Evolutionary conservation across 2,888 invertebrate species (phyloP), one percentile per base, ranked within the genome.

Genomic region (Prosapia bicincta): DNA sequence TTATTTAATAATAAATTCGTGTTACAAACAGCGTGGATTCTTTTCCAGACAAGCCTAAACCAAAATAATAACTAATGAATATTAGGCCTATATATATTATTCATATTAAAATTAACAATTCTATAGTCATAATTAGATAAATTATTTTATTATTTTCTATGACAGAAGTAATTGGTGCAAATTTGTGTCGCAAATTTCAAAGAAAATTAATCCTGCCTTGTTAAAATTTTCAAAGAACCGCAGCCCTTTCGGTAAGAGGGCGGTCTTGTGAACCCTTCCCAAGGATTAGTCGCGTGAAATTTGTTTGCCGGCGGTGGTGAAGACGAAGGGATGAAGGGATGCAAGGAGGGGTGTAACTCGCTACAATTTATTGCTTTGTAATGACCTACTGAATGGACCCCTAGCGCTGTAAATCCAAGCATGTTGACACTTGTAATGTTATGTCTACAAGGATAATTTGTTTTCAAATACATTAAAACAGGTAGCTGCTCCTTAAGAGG

Each of bases 391-490:
- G 76, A 76, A 72, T 76, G 76, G 73, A 69, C 72, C 67, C 73
- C 73, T 66, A 24, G 26, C 67, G 69, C 73, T 26, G 73, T 76
- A 76, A 76, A 76, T 76, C 73, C 73, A 67, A 70, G 70, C 71
- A 25, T 73, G 76, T 72, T 76, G 76, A 76, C 76, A 76, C 73
- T 73, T 66, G 73, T 71, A 76, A 71, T 71, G 38, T 72, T 71
- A 67, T 38, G 76, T 76, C 76, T 71, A 73, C 76, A 76, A 66
- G 73, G 73, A 76, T 72, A 76, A 76, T 76, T 76, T 76, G 76
- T 76, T 73, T 74, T 74, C 38, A 38, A 38, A 38, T 38, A 38
- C 38, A 38, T 38, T 38, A 38, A 38, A 38, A 6, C 38, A 38
- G 38, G 38, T 38, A 38, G 38, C 38, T 3, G 15, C 38, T 38